These are phyloP conservation scores for Harpalus rufipes DNA, from an alignment of 2,888 invertebrate species.

Conservation along the genomic window DNA sequence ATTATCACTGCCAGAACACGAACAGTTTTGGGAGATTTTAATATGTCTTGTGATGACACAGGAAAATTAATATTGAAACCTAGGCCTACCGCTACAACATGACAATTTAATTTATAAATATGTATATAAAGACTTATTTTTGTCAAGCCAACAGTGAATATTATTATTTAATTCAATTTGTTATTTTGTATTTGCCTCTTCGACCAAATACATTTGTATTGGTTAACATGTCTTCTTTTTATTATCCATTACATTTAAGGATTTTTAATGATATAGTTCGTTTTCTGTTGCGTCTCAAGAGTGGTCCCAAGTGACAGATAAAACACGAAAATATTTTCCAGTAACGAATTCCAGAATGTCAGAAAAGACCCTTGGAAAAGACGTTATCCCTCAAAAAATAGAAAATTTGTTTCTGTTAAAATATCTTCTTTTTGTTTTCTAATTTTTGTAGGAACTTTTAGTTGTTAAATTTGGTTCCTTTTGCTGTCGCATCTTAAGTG, in stretches of 20 bases:
- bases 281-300: too few relatives aligned
- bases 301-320: too few relatives aligned
- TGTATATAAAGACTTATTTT: too few relatives aligned
- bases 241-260: background rate
- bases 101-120: constrained; percentile 70
- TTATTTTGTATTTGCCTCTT: constrained; percentile 49
- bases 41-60: constrained; percentile 99
- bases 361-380: too few relatives aligned
- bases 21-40: constrained; percentile 94
- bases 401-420: too few relatives aligned
- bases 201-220: constrained; percentile 45
- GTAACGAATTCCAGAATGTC: too few relatives aligned
- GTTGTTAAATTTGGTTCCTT: constrained; percentile 4
- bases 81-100: constrained; percentile 81
- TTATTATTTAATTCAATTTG: constrained; percentile 46
- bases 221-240: constrained; percentile 25
- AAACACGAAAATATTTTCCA: too few relatives aligned
- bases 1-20: constrained; percentile 96
- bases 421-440: background rate
- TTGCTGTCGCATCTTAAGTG: constrained; percentile 40
- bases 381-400: too few relatives aligned
- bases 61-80: constrained; percentile 97
- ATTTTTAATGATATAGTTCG: background rate
- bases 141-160: background rate
- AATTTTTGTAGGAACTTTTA: background rate